These are phyloP conservation scores for Sesamia nonagrioides DNA, from an alignment of 1,140 invertebrate genomes.

Conservation along the genomic window DNA sequence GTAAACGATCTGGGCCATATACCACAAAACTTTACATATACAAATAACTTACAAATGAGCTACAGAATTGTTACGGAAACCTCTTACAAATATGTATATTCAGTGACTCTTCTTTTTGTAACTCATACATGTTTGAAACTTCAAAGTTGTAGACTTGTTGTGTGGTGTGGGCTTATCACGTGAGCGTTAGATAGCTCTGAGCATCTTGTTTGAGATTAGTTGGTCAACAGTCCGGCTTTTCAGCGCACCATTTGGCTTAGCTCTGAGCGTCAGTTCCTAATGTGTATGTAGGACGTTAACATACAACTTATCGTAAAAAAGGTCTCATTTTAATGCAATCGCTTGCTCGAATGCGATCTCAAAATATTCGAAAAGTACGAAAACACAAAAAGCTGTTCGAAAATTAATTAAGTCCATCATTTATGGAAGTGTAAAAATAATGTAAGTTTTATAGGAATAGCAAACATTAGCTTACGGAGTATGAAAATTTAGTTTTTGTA, in stretches of 20 bases:
- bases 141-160: no score
- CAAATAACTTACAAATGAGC: no score
- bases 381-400: slow-evolving; percentile 8
- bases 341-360: slow-evolving; percentile 30
- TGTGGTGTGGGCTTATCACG: not conserved
- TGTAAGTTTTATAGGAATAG: slow-evolving; percentile 80
- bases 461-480: slow-evolving; percentile 72
- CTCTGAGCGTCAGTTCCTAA: slow-evolving; percentile 26
- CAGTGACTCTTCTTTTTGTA: no score
- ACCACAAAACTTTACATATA: no score
- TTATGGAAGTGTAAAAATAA: slow-evolving; percentile 73
- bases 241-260: not conserved
- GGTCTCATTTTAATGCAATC: slow-evolving; percentile 3
- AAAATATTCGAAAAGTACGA: not conserved
- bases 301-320: slow-evolving; percentile 21
- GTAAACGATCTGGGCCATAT: not conserved
- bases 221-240: not conserved
- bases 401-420: slow-evolving; percentile 43
- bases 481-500: slow-evolving; percentile 84
- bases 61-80: no score
- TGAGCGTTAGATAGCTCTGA: not conserved
- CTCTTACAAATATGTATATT: no score
- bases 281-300: slow-evolving; percentile 21
- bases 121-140: no score
- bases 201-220: not conserved